These are phyloP conservation scores for Rhinogobio ventralis DNA, from an alignment of 2,797 vertebrate genomes.

Conservation along the genomic window DNA sequence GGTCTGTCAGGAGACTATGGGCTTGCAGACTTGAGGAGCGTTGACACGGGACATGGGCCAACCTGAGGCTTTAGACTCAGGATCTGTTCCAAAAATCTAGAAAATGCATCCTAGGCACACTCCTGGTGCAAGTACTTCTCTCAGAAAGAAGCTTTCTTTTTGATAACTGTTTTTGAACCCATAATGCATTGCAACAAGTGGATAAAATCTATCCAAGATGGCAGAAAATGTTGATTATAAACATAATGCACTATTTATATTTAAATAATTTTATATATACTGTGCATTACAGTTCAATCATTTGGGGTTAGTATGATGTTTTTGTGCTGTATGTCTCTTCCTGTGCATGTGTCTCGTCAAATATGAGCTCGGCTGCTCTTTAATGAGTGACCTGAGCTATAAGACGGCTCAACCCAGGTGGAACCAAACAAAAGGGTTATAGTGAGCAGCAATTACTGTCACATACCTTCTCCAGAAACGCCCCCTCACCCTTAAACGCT, in stretches of 20 bases:
- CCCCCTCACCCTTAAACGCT: conserved; percentile 41
- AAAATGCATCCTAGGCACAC: background rate
- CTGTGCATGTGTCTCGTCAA: conserved; percentile 4
- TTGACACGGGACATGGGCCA: conserved; percentile 76
- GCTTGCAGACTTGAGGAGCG: conserved; percentile 70
- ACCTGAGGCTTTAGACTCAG: conserved; percentile 70
- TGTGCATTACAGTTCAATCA: background rate
- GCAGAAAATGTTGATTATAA: background rate
- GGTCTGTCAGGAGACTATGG: conserved; percentile 64
- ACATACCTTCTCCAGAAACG: conserved; percentile 57
- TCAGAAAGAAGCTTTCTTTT: background rate
- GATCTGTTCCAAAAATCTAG: conserved; percentile 14
- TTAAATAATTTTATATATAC: background rate
- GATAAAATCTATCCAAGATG: background rate
- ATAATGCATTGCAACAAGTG: background rate
- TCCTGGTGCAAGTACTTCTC: background rate
- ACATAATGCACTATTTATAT: background rate
- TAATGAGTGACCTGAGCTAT: conserved; percentile 72
- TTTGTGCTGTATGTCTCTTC: background rate
- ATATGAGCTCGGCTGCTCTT: conserved; percentile 59
- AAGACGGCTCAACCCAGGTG: conserved; percentile 75
- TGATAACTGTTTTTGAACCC: too few relatives aligned
- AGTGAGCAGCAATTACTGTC: conserved; percentile 71
- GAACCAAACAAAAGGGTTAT: conserved; percentile 74
- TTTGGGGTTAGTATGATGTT: background rate